Evolutionary conservation across 2,113 vertebrate species (phyloP).

Genomic region (Prolemur simus): DNA sequence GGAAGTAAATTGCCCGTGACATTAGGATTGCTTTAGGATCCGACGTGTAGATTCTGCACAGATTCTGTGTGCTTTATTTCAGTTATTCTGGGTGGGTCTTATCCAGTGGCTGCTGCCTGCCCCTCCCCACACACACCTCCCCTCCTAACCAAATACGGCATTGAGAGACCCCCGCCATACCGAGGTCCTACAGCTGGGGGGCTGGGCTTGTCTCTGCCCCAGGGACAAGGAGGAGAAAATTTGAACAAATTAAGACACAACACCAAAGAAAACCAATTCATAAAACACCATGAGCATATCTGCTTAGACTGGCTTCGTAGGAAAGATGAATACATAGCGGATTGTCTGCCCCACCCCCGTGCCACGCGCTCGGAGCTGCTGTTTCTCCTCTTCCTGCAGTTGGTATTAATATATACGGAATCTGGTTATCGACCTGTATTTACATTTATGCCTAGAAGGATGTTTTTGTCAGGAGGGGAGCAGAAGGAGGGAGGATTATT

Average conservation of each 20-base stretch:
- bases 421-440: background rate
- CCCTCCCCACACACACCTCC: fast-evolving
- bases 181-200: no score
- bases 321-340: background rate
- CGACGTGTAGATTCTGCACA: fast-evolving
- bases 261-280: background rate
- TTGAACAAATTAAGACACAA: background rate
- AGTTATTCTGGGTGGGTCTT: background rate
- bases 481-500: background rate
- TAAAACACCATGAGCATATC: no score
- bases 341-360: fast-evolving
- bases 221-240: background rate
- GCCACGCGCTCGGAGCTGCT: fast-evolving
- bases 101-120: background rate
- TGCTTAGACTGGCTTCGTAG: background rate
- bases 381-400: background rate
- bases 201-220: background rate
- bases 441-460: background rate
- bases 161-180: background rate
- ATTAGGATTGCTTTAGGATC: background rate
- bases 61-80: background rate
- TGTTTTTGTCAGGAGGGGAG: background rate
- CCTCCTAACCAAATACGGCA: background rate
- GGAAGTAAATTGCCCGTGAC: no score
- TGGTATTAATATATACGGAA: background rate